Percentiles rank a stretch among this genome's conserved stretches.
Evolutionary conservation across 2,888 invertebrate genomes (phyloP).

Genomic region (Amphipoea oculea): DNA sequence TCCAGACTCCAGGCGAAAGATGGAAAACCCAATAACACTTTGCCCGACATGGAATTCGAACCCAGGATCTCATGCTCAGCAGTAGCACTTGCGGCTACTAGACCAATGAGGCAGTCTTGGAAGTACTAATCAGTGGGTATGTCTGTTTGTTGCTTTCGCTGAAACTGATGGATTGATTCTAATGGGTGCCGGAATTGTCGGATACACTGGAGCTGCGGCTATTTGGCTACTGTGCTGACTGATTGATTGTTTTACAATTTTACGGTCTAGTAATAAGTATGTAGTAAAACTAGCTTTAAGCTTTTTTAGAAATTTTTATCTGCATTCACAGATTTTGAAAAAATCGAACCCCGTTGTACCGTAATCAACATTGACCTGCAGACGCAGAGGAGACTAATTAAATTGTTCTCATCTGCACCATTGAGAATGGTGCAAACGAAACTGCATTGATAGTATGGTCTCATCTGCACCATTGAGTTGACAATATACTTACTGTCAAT

Average conservation of each 20-base stretch:
- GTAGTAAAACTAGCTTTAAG: no score
- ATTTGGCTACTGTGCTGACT: constrained; percentile 7
- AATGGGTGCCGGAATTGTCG: constrained; percentile 19
- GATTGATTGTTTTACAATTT: constrained; percentile 1
- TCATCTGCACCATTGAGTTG: no score
- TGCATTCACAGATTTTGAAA: no score
- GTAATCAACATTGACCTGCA: no score
- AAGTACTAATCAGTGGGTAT: not conserved
- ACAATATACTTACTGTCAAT: no score
- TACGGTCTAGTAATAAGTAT: not conserved
- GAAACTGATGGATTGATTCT: constrained; percentile 29
- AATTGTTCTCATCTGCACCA: no score
- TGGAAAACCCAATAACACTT: not conserved
- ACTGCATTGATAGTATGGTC: no score
- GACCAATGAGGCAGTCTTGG: not conserved
- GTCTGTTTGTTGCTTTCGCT: constrained; percentile 29
- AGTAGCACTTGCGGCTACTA: not conserved
- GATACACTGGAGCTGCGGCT: not conserved
- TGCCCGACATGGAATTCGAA: not conserved
- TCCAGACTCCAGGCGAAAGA: not conserved
- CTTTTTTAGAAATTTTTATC: no score
- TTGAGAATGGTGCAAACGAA: no score
- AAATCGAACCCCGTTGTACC: no score
- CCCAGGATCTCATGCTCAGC: not conserved
- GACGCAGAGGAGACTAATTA: no score